phyloP scores from a whole-genome alignment of 2,113 vertebrate genomes.

The Chionomys nivalis region DNA sequence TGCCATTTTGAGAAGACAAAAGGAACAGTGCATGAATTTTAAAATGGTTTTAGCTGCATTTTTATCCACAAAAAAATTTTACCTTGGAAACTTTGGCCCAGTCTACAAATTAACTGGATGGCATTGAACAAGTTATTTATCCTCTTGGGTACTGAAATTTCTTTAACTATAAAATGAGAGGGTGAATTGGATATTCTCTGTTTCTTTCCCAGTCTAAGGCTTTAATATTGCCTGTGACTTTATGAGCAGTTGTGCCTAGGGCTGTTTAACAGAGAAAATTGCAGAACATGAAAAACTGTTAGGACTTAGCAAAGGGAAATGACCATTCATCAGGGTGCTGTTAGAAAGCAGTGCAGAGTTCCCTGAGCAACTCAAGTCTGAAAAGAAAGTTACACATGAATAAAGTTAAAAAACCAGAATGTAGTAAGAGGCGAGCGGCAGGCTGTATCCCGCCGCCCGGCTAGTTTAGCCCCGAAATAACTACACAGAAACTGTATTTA shows the following conservation, averaged over 20 bases:
- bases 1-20: constrained; percentile 28
- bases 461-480: too few species aligned
- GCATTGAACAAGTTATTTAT: constrained; percentile 35
- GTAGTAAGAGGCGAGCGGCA: too few species aligned
- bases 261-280: constrained; percentile 65
- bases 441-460: too few species aligned
- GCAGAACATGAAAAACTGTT: constrained; percentile 52
- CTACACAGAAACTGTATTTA: too few species aligned
- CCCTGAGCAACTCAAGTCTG: constrained; percentile 40
- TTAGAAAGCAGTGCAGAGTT: constrained; percentile 47
- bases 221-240: constrained; percentile 50
- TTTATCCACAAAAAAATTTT: neutral
- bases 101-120: constrained; percentile 56
- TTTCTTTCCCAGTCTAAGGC: constrained; percentile 47
- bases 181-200: constrained; percentile 1
- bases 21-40: constrained; percentile 31
- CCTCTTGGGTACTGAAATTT: constrained; percentile 32
- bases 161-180: constrained; percentile 58
- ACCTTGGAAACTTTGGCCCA: constrained; percentile 38
- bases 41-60: constrained; percentile 53
- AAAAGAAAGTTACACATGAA: constrained; percentile 64
- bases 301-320: constrained; percentile 67
- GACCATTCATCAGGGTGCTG: constrained; percentile 67
- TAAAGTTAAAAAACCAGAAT: neutral
- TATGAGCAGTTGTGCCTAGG: constrained; percentile 57